Evolutionary conservation across 2,113 vertebrate species (phyloP).

Genomic region (Calyptommatus sinebrachiatus): DNA sequence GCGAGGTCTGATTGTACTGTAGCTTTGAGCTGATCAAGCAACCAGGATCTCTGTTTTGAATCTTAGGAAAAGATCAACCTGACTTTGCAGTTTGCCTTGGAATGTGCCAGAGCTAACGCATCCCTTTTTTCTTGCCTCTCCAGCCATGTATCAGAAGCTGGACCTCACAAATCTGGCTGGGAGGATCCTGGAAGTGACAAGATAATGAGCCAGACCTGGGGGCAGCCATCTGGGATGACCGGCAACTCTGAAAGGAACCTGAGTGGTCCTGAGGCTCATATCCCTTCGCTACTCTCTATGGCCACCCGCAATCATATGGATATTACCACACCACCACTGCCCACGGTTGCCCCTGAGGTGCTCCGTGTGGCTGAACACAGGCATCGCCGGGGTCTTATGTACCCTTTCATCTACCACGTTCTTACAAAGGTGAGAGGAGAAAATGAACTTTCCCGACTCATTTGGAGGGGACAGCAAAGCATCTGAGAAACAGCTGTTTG

Average conservation of each 20-base stretch:
- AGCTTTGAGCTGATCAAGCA: background rate
- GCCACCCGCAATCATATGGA: constrained; percentile 91
- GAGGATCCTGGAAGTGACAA: constrained; percentile 68
- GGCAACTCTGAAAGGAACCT: constrained; percentile 70
- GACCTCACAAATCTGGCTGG: constrained; percentile 74
- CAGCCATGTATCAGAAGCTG: constrained; percentile 81
- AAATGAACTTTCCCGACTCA: no score
- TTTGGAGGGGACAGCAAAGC: no score
- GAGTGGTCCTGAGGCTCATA: constrained; percentile 79
- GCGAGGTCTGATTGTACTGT: background rate
- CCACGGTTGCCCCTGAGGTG: constrained; percentile 87
- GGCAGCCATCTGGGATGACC: constrained; percentile 55
- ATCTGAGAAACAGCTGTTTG: background rate
- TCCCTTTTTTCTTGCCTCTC: constrained; percentile 22
- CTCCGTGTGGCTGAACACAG: constrained; percentile 88
- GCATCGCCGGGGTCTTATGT: constrained; percentile 90
- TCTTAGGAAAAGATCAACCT: no score
- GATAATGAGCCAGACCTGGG: constrained; percentile 54
- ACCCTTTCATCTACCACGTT: constrained; percentile 90
- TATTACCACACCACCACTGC: constrained; percentile 89
- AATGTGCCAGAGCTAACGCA: background rate
- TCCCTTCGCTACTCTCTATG: constrained; percentile 91
- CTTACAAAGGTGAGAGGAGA: constrained; percentile 81
- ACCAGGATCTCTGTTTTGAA: background rate
- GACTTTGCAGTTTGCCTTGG: background rate